Percentiles rank a stretch among this genome's conserved stretches.
Conservation (phyloP, 2,888 invertebrate genomes). For the Dryomyza anilis region DNA sequence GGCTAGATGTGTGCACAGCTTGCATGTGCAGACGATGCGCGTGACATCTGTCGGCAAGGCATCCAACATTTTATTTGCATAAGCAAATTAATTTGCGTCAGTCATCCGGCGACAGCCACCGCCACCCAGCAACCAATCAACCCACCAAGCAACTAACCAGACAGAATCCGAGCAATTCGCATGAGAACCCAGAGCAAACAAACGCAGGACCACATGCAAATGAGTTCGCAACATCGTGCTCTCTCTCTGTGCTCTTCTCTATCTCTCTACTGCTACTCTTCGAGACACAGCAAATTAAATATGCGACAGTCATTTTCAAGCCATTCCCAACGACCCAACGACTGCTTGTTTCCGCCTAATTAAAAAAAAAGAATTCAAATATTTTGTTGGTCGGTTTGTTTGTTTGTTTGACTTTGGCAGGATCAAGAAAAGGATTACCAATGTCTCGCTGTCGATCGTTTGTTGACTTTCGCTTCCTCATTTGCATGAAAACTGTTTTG, state of each 20-base stretch:
- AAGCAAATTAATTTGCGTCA: constrained; percentile 17
- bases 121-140: no score
- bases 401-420: constrained; percentile 16
- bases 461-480: constrained; percentile 42
- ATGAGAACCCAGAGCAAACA: no score
- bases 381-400: neutral
- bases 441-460: no score
- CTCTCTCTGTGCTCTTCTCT: no score
- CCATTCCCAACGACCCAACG: neutral
- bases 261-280: no score
- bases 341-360: constrained; percentile 14
- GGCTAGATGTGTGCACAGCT: neutral
- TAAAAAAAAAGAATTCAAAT: constrained; percentile 1
- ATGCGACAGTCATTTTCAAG: neutral
- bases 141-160: neutral
- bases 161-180: neutral
- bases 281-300: neutral
- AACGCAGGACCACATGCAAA: neutral
- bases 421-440: constrained; percentile 37
- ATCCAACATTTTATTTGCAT: constrained; percentile 21
- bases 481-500: no score
- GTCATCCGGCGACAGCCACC: no score
- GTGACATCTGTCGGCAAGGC: constrained; percentile 19
- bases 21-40: constrained; percentile 15
- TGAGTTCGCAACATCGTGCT: no score